A percentile compares a stretch with the other conserved stretches of the same genome.
These are phyloP conservation scores for Mustelus asterias DNA, from an alignment of 2,113 vertebrate genomes.

Conservation along the genomic window DNA sequence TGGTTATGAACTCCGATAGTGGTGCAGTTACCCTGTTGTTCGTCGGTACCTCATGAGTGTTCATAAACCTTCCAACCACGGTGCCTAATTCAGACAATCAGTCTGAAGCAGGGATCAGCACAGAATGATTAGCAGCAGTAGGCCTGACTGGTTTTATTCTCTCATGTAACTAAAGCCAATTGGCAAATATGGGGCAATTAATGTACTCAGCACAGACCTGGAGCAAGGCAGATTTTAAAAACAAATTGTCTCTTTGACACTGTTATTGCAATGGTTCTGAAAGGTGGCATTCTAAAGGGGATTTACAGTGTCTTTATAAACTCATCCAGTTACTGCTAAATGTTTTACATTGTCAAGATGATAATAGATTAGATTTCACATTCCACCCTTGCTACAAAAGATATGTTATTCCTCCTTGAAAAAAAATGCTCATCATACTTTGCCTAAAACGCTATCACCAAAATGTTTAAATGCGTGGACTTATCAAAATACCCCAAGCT, in stretches of 20 bases:
- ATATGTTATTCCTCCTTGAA: background rate
- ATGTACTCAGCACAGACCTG: background rate
- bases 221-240: background rate
- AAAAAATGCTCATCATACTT: background rate
- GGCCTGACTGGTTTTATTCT: background rate
- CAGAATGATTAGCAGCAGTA: background rate
- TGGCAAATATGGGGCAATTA: background rate
- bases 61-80: background rate
- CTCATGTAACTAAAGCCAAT: background rate
- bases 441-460: background rate
- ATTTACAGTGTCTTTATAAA: background rate
- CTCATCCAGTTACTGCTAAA: background rate
- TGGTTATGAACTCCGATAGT: background rate
- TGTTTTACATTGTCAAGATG: background rate
- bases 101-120: background rate
- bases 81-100: background rate
- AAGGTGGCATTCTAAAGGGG: too few species aligned
- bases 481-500: background rate
- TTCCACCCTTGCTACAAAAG: background rate
- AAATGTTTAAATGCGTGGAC: background rate
- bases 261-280: background rate
- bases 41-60: background rate
- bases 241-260: conserved; percentile 16
- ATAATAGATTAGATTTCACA: conserved; percentile 6
- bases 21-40: background rate